Percentiles rank a stretch among this genome's conserved stretches.
These are phyloP conservation scores for Maccullochella peelii DNA, from an alignment of 2,113 vertebrate genomes.

Conservation along the genomic window DNA sequence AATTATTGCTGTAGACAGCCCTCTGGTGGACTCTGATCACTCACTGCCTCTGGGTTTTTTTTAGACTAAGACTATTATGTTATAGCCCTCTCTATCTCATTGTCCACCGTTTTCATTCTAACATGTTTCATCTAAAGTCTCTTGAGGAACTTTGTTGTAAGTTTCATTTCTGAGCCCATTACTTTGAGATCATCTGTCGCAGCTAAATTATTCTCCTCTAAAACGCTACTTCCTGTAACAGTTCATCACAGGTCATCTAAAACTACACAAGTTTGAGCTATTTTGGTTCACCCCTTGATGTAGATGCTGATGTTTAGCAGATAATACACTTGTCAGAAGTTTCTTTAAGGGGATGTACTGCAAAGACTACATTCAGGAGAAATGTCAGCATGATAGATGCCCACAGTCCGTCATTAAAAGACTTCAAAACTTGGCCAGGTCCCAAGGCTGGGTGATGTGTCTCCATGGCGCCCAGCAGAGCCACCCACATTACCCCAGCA, in stretches of 20 bases:
- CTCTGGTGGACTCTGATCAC: slow-evolving; percentile 40
- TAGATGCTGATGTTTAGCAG: slow-evolving; percentile 27
- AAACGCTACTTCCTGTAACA: not conserved
- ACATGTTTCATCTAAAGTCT: not conserved
- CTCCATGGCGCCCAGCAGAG: slow-evolving; percentile 40
- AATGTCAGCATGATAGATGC: slow-evolving; percentile 55
- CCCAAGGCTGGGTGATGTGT: slow-evolving; percentile 44
- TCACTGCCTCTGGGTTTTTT: not conserved
- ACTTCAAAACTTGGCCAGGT: slow-evolving; percentile 45
- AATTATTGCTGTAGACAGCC: slow-evolving; percentile 53
- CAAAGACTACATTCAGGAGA: slow-evolving; percentile 31
- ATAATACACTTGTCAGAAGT: slow-evolving; percentile 36
- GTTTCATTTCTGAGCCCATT: slow-evolving; percentile 4
- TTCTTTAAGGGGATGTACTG: slow-evolving; percentile 21
- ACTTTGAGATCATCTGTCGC: not conserved
- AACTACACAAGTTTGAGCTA: not conserved
- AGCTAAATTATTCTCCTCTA: not conserved
- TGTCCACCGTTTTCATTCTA: not conserved
- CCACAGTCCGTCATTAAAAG: slow-evolving; percentile 59
- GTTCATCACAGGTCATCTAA: not conserved
- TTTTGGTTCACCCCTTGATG: not conserved
- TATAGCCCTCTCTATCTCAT: not conserved
- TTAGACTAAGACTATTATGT: slow-evolving; percentile 5
- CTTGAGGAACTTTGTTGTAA: not conserved
- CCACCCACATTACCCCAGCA: slow-evolving; percentile 40